Base-by-base conservation (phyloP, 30 jellyfish, hydroid and myxozoan genomes). In the Rhopilema esculentum region DNA sequence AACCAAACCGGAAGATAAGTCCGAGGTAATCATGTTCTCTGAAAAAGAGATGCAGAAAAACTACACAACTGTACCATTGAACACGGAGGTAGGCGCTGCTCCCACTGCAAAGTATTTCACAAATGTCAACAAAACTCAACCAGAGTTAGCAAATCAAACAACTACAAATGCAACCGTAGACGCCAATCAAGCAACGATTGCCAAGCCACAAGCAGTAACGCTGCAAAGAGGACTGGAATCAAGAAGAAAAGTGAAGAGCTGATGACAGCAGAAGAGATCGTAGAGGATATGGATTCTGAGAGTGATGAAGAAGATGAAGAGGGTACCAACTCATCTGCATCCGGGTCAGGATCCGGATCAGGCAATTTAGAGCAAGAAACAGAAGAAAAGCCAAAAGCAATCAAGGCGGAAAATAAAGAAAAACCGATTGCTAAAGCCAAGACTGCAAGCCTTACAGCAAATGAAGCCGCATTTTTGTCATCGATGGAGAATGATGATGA, bases 331-430 rank as follows among this genome's bases (percentile, higher is more conserved):
- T 70, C 89, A 16, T 91, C 97, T 16, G 97, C 86, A 27, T 91
- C 97, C 27, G 91, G 89, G 21, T 91, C 97, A 21, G 97, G 97
- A 29, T 91, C 97, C 18, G 97, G 94, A 16, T 71, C 92, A 15
- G 94, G 94, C 19, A 64, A 63, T 28, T 48, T 61, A 70, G 80
- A 30, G 62, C 73, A 72, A 0, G 64, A 28, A 70, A 30, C 69
- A 0, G 27, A 12, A 26, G 95, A 16, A 15, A 28, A 18, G 31
- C 83, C 32, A 0, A 52, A 66, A 21, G 77, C 79, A 33, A 25
- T 57, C 28, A 73, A 32, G 23, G 16, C 83, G 17, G 77, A 28
- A 33, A 71, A 84, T 17, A 40, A 0, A 17, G 88, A 16, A 21
- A 31, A 62, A 0, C 68, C 82, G 24, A 62, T 48, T 1, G 70